These are phyloP conservation scores for Ophiodon elongatus DNA, from an alignment of 2,113 vertebrate species.

Conservation along the genomic window DNA sequence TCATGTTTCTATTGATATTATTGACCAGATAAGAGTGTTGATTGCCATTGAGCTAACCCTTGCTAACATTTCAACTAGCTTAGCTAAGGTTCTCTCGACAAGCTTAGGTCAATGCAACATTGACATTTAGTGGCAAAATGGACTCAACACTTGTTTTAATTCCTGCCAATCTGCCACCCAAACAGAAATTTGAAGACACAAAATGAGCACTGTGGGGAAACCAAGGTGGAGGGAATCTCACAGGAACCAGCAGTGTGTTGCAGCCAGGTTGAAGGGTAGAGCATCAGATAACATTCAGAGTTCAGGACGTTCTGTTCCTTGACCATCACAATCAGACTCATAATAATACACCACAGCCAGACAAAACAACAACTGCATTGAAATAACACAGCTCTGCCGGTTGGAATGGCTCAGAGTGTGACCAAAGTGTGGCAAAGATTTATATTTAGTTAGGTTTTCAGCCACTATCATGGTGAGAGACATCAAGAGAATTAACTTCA, in stretches of 20 bases:
- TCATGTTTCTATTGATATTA: background rate
- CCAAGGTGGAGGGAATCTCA: constrained; percentile 39
- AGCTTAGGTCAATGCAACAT: background rate
- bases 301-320: constrained; percentile 34
- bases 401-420: background rate
- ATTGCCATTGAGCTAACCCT: background rate
- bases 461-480: background rate
- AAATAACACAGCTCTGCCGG: background rate
- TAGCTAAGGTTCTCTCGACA: background rate
- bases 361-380: constrained; percentile 47
- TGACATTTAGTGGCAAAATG: background rate
- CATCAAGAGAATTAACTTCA: background rate
- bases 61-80: no score
- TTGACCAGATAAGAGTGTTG: background rate
- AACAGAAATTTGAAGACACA: background rate
- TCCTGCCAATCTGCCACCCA: constrained; percentile 8
- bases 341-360: constrained; percentile 16
- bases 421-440: background rate
- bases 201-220: constrained; percentile 65
- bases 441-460: background rate
- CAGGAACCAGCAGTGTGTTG: constrained; percentile 32
- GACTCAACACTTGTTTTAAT: background rate
- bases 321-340: constrained; percentile 11
- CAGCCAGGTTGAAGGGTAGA: constrained; percentile 22
- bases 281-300: constrained; percentile 28